Evolutionary conservation across 2,888 invertebrate genomes (phyloP).

Genomic region (Clunio marinus): DNA sequence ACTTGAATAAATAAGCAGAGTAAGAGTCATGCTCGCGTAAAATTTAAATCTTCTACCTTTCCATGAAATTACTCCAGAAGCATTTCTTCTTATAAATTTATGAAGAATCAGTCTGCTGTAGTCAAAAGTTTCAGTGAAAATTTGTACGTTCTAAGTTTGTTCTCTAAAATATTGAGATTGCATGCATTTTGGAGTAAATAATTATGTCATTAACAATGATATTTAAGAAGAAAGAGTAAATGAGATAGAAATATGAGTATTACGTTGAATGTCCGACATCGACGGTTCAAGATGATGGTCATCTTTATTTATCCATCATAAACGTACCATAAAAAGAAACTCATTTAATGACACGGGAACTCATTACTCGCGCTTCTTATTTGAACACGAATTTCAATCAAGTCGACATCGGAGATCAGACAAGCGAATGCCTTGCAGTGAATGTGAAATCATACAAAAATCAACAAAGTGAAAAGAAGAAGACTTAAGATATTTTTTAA

Average conservation of each 20-base stretch:
- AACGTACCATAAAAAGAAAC: constrained; percentile 18
- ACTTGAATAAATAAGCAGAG: background rate
- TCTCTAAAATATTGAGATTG: background rate
- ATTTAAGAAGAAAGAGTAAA: background rate
- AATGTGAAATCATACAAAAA: constrained; percentile 17
- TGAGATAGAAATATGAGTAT: too few species aligned
- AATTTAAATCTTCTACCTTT: constrained; percentile 11
- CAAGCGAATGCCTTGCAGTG: background rate
- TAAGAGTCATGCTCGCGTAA: constrained; percentile 5
- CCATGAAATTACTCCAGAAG: constrained; percentile 23
- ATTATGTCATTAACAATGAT: constrained; percentile 2
- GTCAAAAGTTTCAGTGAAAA: background rate
- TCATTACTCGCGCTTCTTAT: constrained; percentile 17
- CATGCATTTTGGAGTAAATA: background rate
- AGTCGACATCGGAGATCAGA: background rate
- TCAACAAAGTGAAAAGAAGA: constrained; percentile 16
- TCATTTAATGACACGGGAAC: constrained; percentile 20
- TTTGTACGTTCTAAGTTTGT: background rate
- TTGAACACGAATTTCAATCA: constrained; percentile 24
- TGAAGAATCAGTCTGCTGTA: background rate
- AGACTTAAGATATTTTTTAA: background rate
- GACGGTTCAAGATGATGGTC: constrained; percentile 25
- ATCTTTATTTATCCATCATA: constrained; percentile 14
- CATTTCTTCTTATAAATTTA: background rate
- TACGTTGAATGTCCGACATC: background rate